phyloP scores from a whole-genome alignment of 2,113 vertebrate genomes.

The Recurvirostra avosetta region DNA sequence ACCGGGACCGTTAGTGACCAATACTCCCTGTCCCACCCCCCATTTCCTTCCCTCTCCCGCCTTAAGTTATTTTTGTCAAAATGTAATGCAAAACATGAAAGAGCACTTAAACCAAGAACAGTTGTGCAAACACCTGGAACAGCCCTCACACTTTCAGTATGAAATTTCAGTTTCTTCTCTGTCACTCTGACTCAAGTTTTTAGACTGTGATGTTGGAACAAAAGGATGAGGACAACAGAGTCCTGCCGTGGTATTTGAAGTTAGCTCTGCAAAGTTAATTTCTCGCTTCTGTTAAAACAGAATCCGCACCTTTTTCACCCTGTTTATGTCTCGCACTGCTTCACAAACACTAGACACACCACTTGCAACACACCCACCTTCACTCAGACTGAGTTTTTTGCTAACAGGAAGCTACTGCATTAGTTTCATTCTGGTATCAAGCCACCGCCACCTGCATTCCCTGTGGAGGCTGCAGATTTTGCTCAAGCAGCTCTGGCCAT shows the following conservation, averaged over 20 bases:
- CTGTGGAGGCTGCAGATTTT: not conserved
- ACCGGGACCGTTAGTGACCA: not conserved
- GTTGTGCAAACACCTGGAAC: not conserved
- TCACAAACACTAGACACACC: not conserved
- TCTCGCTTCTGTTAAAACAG: not conserved
- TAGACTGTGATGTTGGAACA: not conserved
- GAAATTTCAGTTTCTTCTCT: not conserved
- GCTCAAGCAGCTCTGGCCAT: not conserved
- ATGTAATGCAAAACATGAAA: not conserved
- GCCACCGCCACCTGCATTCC: no score
- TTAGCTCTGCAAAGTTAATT: not conserved
- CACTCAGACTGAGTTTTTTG: not conserved
- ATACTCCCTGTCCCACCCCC: not conserved
- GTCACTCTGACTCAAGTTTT: not conserved
- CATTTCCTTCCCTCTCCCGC: not conserved
- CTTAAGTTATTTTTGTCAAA: not conserved
- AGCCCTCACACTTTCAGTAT: not conserved
- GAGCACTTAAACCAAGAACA: not conserved
- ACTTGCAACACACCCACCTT: no score
- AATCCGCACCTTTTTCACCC: not conserved
- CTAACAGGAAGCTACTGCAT: not conserved
- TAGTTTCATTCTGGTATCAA: not conserved
- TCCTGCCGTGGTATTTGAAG: not conserved
- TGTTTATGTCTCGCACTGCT: rapidly evolving
- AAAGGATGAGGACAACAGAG: not conserved